Evolutionary conservation across 2,888 invertebrate genomes (phyloP), one percentile per base, ranked within the genome.

Genomic region (Leptinotarsa juncta): DNA sequence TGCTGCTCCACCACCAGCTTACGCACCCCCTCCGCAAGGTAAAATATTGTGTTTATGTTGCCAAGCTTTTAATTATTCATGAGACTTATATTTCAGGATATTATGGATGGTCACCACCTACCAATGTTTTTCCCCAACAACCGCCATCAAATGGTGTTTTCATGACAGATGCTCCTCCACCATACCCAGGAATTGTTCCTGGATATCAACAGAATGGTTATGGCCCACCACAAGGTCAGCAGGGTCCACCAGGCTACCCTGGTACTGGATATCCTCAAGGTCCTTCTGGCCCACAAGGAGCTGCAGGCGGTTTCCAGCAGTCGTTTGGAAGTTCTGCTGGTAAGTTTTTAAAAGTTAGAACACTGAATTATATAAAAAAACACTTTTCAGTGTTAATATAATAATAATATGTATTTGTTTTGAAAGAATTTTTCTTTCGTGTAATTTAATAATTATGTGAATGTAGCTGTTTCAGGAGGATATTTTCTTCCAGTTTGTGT

Each of bases 71-170:
- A 20, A 10, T 57, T 7, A 12, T 57, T 57, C 12, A 12, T 23
- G 20, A 15, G 3, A 32, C 10, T n/a, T 2, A 18, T 32, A 3
- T 62, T 26, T 32, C 60, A 82, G 96, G 96, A 20, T 96, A 96
- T 87, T 97, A 97, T 84, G 97, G 97, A 78, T 98, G 98, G 94
- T 92, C 95, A 82, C 97, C 97, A 67, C 96, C 96, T 0, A 94
- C 94, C 0, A 83, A 92, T 87, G 90, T 91, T 2, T 94, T 94
- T 86, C 92, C 92, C 0, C 91, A 92, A 83, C 92, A 91, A 70
- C 94, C 94, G 15, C 92, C 93, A 87, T 93, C 94, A 49, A 94
- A 95, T 87, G 93, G 93, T 26, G 97, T 98, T 42, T 98, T 93
- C 87, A 95, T 96, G 91, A 95, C 94, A 65, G 94, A 96, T 87